Base-by-base conservation (phyloP, 2,797 vertebrate genomes). In the Takifugu rubripes region DNA sequence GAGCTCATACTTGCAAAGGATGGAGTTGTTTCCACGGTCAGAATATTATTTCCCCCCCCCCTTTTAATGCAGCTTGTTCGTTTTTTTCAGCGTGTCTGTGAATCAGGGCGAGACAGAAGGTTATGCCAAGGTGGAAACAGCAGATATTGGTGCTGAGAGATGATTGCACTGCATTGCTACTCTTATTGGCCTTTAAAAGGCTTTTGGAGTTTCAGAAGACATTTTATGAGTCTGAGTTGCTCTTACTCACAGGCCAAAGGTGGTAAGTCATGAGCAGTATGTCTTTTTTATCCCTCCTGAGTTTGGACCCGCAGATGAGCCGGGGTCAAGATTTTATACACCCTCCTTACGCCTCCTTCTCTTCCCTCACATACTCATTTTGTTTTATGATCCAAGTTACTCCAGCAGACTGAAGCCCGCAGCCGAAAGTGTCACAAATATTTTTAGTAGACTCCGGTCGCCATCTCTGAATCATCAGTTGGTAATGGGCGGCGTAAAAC, bases 81-180 rank as follows among this genome's bases (percentile, higher is more conserved):
- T 69, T 65, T 61, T 61, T 64, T 44, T 68, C 15, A 48, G 47
- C 68, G 66, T 66, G 69, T 70, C 64, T 72, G 64, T 80, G 83
- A 85, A 78, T 79, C 61, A 77, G 72, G 78, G 84, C 82, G 77
- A 87, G 79, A 75, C 66, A 40, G 68, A 82, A 72, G 84, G 77
- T 84, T 83, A 83, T 61, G 63, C 55, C 64, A 54, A 76, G 78
- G 68, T 77, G 83, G 83, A 79, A 84, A 81, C 74, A 57, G 70
- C 83, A 77, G 78, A 86, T 79, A 86, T 85, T 79, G 81, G 82
- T 84, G 84, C 85, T 81, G 84, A 86, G 78, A 82, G 70, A 84
- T 84, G 82, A 64, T 64, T 70, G 62, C 81, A 68, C 85, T 58
- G 66, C 61, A 64, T 78, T 68, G 55, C 64, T 62, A 56, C 65